These are phyloP conservation scores for Buathra laborator DNA, from an alignment of 2,888 invertebrate genomes.

Conservation along the genomic window DNA sequence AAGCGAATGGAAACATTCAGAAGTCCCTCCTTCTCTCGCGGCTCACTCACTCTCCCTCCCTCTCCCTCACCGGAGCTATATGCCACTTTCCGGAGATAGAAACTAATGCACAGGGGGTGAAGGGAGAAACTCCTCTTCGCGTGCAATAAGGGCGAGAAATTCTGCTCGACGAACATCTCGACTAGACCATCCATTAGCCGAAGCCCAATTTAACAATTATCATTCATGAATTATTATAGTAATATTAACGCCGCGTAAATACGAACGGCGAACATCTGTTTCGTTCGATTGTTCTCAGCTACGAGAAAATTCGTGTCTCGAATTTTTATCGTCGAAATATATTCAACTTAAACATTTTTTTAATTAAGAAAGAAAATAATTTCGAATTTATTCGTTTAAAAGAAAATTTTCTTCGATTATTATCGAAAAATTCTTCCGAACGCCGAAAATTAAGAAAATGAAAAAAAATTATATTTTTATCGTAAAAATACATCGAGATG, in stretches of 20 bases:
- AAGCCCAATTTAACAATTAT: conserved; percentile 53
- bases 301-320: neutral
- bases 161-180: conserved; percentile 17
- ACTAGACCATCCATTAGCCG: conserved; percentile 38
- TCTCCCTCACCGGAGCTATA: conserved; percentile 57
- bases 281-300: neutral
- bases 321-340: neutral
- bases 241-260: conserved; percentile 1
- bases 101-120: conserved; percentile 50
- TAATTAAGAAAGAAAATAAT: too few relatives aligned
- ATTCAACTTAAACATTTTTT: neutral
- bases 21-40: conserved; percentile 56
- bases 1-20: conserved; percentile 73
- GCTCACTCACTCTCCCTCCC: too few relatives aligned
- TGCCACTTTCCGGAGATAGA: conserved; percentile 60
- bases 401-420: too few relatives aligned
- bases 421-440: too few relatives aligned
- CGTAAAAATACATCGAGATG: too few relatives aligned
- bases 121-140: conserved; percentile 8
- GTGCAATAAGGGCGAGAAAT: conserved; percentile 53
- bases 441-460: too few relatives aligned
- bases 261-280: conserved; percentile 25
- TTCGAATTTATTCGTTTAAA: too few relatives aligned
- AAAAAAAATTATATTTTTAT: too few relatives aligned
- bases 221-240: conserved; percentile 39